Percentiles rank a stretch among this genome's conserved stretches.
phyloP scores from a whole-genome alignment of 1,140 invertebrate species.

The Protaetia brevitarsis region DNA sequence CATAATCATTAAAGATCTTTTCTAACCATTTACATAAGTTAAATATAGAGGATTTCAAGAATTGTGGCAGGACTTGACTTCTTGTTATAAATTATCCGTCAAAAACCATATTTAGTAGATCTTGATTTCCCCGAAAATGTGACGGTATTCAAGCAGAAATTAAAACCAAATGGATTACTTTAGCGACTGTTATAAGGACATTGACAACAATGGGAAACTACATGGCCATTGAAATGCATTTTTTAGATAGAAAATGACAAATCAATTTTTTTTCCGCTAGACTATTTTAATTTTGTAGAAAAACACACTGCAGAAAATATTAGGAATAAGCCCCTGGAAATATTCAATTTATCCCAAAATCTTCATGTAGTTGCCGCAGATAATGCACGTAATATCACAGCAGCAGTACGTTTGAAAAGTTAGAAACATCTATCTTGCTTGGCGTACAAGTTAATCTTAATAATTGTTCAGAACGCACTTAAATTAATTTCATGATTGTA shows the following conservation, averaged over 20 bases:
- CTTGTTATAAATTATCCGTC: not conserved
- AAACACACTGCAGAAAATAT: too few relatives aligned
- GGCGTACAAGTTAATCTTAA: constrained; percentile 30
- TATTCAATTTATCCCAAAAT: too few relatives aligned
- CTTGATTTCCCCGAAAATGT: not conserved
- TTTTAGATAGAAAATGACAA: not conserved
- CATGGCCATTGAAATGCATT: not conserved
- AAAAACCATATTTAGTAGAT: not conserved
- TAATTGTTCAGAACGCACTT: constrained; percentile 23
- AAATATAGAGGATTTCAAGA: constrained; percentile 38
- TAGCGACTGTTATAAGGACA: not conserved
- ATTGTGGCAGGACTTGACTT: not conserved
- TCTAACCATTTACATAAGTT: constrained; percentile 36
- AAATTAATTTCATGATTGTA: not conserved
- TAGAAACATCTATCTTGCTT: too few relatives aligned
- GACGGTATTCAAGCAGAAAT: not conserved
- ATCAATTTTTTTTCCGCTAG: not conserved
- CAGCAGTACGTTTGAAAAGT: too few relatives aligned
- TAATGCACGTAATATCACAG: constrained; percentile 10
- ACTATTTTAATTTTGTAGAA: not conserved
- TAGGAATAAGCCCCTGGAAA: too few relatives aligned
- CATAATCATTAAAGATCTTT: constrained; percentile 37
- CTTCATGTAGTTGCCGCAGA: not conserved
- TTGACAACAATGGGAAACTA: not conserved
- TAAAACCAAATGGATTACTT: not conserved